A percentile compares a stretch with the other conserved stretches of the same genome.
Evolutionary conservation across 2,113 vertebrate species (phyloP).

Genomic region (Clarias gariepinus): DNA sequence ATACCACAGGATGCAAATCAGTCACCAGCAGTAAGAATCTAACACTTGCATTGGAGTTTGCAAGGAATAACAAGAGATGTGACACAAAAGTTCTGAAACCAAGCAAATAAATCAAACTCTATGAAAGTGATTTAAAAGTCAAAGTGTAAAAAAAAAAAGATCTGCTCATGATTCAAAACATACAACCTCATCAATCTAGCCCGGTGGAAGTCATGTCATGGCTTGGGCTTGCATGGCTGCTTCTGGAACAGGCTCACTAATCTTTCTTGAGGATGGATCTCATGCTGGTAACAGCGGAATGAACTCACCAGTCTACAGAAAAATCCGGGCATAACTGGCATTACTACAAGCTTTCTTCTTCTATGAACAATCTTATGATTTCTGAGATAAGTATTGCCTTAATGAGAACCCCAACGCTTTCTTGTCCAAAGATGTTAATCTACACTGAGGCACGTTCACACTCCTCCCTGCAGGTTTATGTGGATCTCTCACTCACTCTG

Average conservation of each 20-base stretch:
- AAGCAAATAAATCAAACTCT: neutral
- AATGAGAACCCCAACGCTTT: neutral
- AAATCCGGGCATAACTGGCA: neutral
- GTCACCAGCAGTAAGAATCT: neutral
- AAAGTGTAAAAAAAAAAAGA: neutral
- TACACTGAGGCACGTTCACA: neutral
- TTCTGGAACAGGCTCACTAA: neutral
- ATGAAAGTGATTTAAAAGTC: neutral
- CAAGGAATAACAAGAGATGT: neutral
- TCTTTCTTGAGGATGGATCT: neutral
- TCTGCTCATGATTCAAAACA: neutral
- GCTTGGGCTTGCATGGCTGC: neutral
- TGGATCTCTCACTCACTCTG: constrained; percentile 80
- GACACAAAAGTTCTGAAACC: neutral
- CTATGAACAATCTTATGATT: neutral
- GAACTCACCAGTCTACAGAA: neutral
- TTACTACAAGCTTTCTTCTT: neutral
- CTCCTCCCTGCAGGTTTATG: constrained; percentile 26
- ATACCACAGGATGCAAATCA: neutral
- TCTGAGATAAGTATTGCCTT: neutral
- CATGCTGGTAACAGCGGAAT: neutral
- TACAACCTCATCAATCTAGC: neutral
- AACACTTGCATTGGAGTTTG: neutral
- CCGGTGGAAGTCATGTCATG: neutral
- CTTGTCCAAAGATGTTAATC: neutral